A percentile compares a stretch with the other conserved stretches of the same genome.
These are phyloP conservation scores for Globodera rostochiensis DNA, from an alignment of 1,140 invertebrate genomes.

Conservation along the genomic window DNA sequence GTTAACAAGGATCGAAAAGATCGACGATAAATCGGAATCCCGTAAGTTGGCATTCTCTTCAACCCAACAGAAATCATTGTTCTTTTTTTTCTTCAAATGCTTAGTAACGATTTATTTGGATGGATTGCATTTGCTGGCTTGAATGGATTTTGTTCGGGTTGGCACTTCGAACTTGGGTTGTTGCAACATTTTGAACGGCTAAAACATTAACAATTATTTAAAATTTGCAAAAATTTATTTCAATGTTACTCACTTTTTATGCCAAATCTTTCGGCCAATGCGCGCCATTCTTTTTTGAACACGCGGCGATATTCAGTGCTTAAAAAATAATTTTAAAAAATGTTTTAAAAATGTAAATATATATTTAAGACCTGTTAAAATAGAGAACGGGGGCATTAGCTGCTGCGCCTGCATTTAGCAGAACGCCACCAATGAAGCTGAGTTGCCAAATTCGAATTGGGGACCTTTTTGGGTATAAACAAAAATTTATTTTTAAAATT, in stretches of 20 bases:
- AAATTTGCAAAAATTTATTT: background rate
- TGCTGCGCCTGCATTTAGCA: slow-evolving; percentile 4
- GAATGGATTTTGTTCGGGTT: background rate
- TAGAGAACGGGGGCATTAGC: slow-evolving; percentile 9
- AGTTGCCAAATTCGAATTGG: slow-evolving; percentile 15
- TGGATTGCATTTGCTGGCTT: background rate
- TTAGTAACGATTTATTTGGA: background rate
- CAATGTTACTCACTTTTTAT: background rate
- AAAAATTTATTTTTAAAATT: background rate
- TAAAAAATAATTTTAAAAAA: background rate
- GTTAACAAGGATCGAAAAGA: too few relatives aligned
- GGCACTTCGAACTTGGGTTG: background rate
- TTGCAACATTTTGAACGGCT: background rate
- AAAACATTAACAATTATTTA: background rate
- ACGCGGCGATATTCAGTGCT: slow-evolving; percentile 11
- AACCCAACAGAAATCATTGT: too few relatives aligned
- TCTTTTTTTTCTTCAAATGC: too few relatives aligned
- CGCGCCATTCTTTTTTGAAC: slow-evolving; percentile 7
- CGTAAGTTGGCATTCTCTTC: too few relatives aligned
- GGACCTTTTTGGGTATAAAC: background rate
- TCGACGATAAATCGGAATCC: too few relatives aligned
- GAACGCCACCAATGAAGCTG: slow-evolving; percentile 21
- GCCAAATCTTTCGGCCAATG: background rate
- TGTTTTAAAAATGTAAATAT: too few relatives aligned
- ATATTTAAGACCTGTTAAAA: background rate